Percentiles rank a stretch among this genome's conserved stretches.
These are phyloP conservation scores for Neosalanx taihuensis DNA, from an alignment of 2,797 vertebrate species.

Conservation along the genomic window DNA sequence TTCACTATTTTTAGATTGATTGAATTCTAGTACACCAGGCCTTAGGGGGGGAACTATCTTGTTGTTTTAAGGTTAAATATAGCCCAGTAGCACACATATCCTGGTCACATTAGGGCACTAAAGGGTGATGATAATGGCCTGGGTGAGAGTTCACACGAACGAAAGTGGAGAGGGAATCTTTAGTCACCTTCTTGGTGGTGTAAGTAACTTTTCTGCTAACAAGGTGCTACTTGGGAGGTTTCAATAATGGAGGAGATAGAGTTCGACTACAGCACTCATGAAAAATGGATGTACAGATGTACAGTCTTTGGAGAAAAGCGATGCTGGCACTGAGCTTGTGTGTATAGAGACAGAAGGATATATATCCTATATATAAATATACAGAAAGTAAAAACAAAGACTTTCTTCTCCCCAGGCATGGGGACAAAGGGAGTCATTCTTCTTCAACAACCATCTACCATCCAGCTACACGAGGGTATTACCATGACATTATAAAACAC, in stretches of 20 bases:
- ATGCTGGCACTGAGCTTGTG: not conserved
- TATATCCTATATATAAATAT: not conserved
- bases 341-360: not conserved
- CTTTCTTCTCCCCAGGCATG: too few relatives aligned
- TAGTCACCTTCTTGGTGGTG: conserved; percentile 22
- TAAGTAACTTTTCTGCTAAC: conserved; percentile 55
- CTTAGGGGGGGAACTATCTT: too few relatives aligned
- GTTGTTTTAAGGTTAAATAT: too few relatives aligned
- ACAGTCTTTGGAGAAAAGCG: conserved; percentile 18
- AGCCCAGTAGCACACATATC: too few relatives aligned
- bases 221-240: conserved; percentile 47
- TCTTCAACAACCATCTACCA: not conserved
- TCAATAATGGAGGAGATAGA: conserved; percentile 59
- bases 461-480: too few relatives aligned
- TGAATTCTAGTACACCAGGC: too few relatives aligned
- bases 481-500: too few relatives aligned
- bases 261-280: conserved; percentile 53
- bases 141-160: not conserved
- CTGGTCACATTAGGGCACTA: too few relatives aligned
- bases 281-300: conserved; percentile 51
- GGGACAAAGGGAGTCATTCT: not conserved
- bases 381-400: not conserved
- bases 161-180: not conserved
- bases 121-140: too few relatives aligned
- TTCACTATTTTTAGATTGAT: too few relatives aligned